phyloP scores from a whole-genome alignment of 2,113 vertebrate genomes.

The Zapornia atra region DNA sequence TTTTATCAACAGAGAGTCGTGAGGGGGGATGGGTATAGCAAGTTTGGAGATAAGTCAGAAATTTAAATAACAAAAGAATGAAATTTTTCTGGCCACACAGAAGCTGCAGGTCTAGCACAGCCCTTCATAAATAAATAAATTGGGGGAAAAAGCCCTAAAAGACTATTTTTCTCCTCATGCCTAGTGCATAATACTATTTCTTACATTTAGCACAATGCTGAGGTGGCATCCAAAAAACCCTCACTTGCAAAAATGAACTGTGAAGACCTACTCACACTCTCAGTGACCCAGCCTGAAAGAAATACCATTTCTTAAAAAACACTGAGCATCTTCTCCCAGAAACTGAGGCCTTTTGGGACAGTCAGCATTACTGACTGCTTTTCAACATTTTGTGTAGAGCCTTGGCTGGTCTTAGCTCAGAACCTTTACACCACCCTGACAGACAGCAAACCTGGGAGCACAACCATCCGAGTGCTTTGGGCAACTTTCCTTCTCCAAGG shows the following conservation, averaged over 20 bases:
- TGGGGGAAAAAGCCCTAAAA: rapidly evolving
- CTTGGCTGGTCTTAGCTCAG: background rate
- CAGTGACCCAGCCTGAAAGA: background rate
- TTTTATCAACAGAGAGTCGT: background rate
- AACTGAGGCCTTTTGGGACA: background rate
- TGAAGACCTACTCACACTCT: background rate
- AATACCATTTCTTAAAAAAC: background rate
- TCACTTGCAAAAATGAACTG: background rate
- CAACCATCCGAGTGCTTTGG: background rate
- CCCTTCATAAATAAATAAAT: background rate
- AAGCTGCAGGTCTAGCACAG: background rate
- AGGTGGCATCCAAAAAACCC: background rate
- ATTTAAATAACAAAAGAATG: background rate
- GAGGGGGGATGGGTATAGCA: background rate
- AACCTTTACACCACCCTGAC: background rate
- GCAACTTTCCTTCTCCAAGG: background rate
- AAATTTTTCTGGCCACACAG: background rate
- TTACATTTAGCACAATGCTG: background rate
- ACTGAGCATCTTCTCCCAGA: background rate
- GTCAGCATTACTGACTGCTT: background rate
- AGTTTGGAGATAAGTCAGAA: background rate
- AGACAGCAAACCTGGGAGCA: background rate
- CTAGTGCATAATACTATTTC: background rate
- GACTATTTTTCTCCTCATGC: background rate
- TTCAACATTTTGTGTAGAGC: background rate